Evolutionary conservation across 2,888 invertebrate genomes (phyloP), one percentile per base, ranked within the genome.

Genomic region (Alcis repandata): DNA sequence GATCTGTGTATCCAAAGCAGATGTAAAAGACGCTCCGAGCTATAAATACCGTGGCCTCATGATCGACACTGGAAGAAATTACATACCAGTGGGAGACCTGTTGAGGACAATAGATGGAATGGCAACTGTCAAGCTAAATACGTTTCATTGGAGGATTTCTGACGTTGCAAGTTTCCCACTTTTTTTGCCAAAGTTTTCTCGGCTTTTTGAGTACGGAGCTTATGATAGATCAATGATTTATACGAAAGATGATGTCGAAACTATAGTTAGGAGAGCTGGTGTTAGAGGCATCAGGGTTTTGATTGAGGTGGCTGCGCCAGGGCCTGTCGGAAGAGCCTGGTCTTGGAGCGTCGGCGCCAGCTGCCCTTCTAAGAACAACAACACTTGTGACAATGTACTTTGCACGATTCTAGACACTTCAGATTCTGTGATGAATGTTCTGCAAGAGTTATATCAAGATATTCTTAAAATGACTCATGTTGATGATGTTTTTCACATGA

Each of bases 101-200:
- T 95, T 96, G 80, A 94, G 95, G 27, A 96, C 97, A 1, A 86
- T 98, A 74, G 96, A 97, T 53, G 98, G 96, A 2, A 98, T 98
- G 98, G 95, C 97, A 0, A 95, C 96, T 58, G 95, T 96, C 62
- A 98, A 98, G 88, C 88, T 98, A 36, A 98, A 98, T 85, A 97
- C 97, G 0, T 96, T 98, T 77, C 98, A 98, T 84, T 98, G 98
- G 98, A 96, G 97, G 75, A 94, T 97, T 52, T 95, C 96, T 0
- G 98, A 98, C 83, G 97, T 97, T 0, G 97, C 98, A 78, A 98
- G 98, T 75, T 98, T 98, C 86, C 98, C 98, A 0, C 95, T 97
- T 78, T 94, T 96, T 58, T 94, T 97, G 0, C 94, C 95, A 10
- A 91, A 94, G 53, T 93, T 96, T 58, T 97, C 97, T 0, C 94